Evolutionary conservation across 2,888 invertebrate genomes (phyloP).

Genomic region (Geophilus truncorum): DNA sequence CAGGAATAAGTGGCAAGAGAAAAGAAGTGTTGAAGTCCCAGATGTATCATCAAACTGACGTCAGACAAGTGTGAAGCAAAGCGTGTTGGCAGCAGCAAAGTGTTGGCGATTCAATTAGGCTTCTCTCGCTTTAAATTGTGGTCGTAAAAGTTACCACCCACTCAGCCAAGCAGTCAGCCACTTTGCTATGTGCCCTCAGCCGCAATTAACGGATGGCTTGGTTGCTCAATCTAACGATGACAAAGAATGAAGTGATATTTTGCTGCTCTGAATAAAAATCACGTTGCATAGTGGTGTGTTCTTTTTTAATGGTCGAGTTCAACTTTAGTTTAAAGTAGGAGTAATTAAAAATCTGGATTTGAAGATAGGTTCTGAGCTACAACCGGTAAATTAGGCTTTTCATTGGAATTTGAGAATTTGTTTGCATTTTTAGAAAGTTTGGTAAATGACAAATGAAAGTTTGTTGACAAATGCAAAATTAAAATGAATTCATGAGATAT

Average conservation of each 20-base stretch:
- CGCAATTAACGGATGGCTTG: conserved; percentile 25
- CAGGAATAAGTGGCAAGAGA: conserved; percentile 13
- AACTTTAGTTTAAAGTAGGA: too few relatives aligned
- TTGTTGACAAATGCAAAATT: too few relatives aligned
- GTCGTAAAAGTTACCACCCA: conserved; percentile 27
- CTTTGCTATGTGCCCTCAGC: conserved; percentile 27
- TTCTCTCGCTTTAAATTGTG: conserved; percentile 21
- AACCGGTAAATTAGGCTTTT: too few relatives aligned
- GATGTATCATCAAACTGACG: conserved; percentile 24
- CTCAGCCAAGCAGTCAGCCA: conserved; percentile 27
- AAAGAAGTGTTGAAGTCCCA: conserved; percentile 22
- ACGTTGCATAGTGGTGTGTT: neutral
- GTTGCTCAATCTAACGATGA: conserved; percentile 10
- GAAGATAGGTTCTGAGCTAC: too few relatives aligned
- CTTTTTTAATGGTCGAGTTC: neutral
- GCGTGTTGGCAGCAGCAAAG: conserved; percentile 24
- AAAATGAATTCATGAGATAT: too few relatives aligned
- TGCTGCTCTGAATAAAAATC: neutral
- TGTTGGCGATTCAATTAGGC: conserved; percentile 27
- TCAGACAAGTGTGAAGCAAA: conserved; percentile 27
- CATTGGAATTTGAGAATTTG: too few relatives aligned
- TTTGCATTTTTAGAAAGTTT: too few relatives aligned
- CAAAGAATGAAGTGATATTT: conserved; percentile 15
- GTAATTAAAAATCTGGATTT: too few relatives aligned
- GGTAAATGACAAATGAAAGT: too few relatives aligned